Conservation (phyloP, 1,140 invertebrate genomes). For the Ericerus pela region DNA sequence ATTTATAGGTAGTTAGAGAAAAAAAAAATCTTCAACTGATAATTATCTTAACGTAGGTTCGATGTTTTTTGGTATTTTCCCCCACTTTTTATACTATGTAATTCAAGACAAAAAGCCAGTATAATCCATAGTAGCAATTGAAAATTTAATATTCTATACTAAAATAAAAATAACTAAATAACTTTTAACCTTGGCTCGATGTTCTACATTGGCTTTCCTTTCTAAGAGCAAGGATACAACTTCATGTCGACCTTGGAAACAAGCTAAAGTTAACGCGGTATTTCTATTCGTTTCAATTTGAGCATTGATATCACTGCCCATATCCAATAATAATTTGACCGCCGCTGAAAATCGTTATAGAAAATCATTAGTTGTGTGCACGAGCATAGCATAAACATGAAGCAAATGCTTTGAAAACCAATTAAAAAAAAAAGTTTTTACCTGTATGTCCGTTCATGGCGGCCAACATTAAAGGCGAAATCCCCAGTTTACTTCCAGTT, state of each 20-base stretch:
- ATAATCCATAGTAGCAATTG: not conserved
- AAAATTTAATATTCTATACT: not conserved
- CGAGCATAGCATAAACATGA: not conserved
- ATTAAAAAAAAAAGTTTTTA: conserved; percentile 21
- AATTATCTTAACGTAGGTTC: too few species aligned
- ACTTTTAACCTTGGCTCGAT: conserved; percentile 86
- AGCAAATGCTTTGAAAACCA: not conserved
- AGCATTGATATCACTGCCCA: conserved; percentile 98
- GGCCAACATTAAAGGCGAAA: conserved; percentile 96
- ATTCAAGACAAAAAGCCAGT: too few species aligned
- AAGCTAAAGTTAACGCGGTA: conserved; percentile 94
- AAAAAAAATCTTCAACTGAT: too few species aligned
- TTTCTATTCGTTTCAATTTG: conserved; percentile 99
- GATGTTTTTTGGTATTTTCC: too few species aligned
- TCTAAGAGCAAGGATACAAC: conserved; percentile 91
- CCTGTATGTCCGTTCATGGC: conserved; percentile 98
- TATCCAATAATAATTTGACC: conserved; percentile 80
- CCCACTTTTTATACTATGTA: too few species aligned
- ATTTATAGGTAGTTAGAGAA: too few species aligned
- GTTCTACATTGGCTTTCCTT: conserved; percentile 95
- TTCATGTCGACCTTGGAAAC: conserved; percentile 97
- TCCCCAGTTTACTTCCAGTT: conserved; percentile 91
- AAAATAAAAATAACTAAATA: not conserved
- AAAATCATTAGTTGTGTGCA: too few species aligned
- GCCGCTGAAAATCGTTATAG: conserved; percentile 39